Evolutionary conservation across 2,888 invertebrate species (phyloP).

Genomic region (Dynastes maya): DNA sequence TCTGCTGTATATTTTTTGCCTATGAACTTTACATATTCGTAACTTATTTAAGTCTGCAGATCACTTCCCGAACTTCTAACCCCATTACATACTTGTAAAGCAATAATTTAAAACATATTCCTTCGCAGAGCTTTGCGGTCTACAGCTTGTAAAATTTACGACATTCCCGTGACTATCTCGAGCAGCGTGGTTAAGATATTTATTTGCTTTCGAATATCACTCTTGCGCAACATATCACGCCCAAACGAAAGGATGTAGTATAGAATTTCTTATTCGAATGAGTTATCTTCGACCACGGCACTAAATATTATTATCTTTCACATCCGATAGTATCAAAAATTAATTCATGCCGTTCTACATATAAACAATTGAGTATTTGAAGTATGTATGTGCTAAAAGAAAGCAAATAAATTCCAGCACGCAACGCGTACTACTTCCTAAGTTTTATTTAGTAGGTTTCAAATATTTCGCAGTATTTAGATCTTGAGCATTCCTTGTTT

Average conservation of each 20-base stretch:
- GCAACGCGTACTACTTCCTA: conserved; percentile 33
- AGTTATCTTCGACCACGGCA: conserved; percentile 24
- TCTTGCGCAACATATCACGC: conserved; percentile 26
- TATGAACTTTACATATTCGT: too few species aligned
- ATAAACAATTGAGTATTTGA: conserved; percentile 18
- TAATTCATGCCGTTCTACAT: conserved; percentile 15
- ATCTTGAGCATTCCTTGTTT: background rate
- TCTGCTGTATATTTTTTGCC: too few species aligned
- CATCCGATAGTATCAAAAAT: conserved; percentile 35
- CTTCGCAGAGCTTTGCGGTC: conserved; percentile 59
- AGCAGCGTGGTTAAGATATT: conserved; percentile 23
- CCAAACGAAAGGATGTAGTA: background rate
- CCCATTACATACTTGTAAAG: conserved; percentile 51
- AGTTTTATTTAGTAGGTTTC: conserved; percentile 19
- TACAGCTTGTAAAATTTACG: conserved; percentile 59
- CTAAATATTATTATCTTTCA: conserved; percentile 29
- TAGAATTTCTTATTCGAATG: conserved; percentile 26
- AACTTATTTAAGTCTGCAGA: background rate
- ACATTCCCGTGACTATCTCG: conserved; percentile 38
- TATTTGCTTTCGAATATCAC: conserved; percentile 27
- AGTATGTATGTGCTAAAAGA: conserved; percentile 35
- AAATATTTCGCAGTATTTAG: conserved; percentile 27
- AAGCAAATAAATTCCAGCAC: conserved; percentile 46
- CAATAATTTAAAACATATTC: conserved; percentile 53
- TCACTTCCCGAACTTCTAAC: conserved; percentile 42